Percentiles rank a stretch among this genome's conserved stretches.
These are phyloP conservation scores for Drosophila incognita DNA, from an alignment of 2,888 invertebrate species.

Conservation along the genomic window DNA sequence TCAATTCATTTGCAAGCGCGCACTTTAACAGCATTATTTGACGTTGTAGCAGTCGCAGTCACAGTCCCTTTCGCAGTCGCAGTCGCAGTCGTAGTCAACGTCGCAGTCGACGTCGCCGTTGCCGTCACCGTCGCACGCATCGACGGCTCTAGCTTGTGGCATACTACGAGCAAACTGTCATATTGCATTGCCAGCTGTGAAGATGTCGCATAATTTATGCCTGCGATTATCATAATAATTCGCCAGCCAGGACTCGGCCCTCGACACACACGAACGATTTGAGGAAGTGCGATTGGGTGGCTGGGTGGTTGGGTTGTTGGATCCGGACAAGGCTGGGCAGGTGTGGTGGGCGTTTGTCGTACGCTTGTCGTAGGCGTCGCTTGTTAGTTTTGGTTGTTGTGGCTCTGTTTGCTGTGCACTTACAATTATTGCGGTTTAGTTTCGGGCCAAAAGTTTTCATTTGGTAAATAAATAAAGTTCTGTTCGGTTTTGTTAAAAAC, in stretches of 20 bases:
- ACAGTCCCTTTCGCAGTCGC: neutral
- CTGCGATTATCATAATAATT: slow-evolving; percentile 79
- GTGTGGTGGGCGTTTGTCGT: slow-evolving; percentile 25
- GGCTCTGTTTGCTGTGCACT: slow-evolving; percentile 73
- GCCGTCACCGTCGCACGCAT: slow-evolving; percentile 26
- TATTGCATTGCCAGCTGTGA: slow-evolving; percentile 51
- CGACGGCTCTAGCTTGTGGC: slow-evolving; percentile 21
- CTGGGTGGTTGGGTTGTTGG: slow-evolving; percentile 2
- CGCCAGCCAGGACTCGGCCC: slow-evolving; percentile 48
- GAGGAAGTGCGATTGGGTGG: slow-evolving; percentile 7
- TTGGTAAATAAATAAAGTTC: slow-evolving; percentile 63
- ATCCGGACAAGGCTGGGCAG: slow-evolving; percentile 13
- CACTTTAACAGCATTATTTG: neutral
- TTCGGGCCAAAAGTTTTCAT: slow-evolving; percentile 57
- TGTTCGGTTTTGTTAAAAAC: slow-evolving; percentile 3
- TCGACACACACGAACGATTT: slow-evolving; percentile 58
- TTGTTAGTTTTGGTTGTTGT: slow-evolving; percentile 46
- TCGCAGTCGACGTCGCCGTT: neutral
- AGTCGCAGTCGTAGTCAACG: neutral
- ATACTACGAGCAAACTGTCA: slow-evolving; percentile 45
- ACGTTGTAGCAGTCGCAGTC: neutral
- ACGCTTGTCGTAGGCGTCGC: slow-evolving; percentile 18
- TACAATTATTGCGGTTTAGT: slow-evolving; percentile 78
- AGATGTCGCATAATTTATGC: slow-evolving; percentile 73
- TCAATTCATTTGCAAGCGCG: slow-evolving; percentile 6